Evolutionary conservation across 1,140 invertebrate species (phyloP).

Genomic region (Drosophila sulfurigaster): DNA sequence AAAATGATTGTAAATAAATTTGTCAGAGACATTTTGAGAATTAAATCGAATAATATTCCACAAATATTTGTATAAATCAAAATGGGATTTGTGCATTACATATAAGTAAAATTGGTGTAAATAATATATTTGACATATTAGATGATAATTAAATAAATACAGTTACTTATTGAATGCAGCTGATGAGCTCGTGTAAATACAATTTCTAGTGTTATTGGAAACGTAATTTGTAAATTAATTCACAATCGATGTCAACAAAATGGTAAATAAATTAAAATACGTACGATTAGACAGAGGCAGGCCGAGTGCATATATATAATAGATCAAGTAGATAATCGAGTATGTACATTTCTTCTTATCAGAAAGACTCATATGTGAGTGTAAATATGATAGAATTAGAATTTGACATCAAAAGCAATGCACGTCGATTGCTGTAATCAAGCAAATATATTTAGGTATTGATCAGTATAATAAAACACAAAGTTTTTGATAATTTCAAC

Average conservation of each 20-base stretch:
- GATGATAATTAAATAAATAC: constrained; percentile 41
- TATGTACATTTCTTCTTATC: constrained; percentile 26
- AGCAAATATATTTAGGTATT: constrained; percentile 62
- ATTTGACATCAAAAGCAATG: constrained; percentile 34
- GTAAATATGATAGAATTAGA: constrained; percentile 3
- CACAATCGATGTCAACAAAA: constrained; percentile 58
- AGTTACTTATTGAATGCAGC: constrained; percentile 60
- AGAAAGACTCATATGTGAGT: constrained; percentile 1
- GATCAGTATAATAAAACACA: constrained; percentile 53
- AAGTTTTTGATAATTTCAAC: constrained; percentile 59
- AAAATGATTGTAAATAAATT: constrained; percentile 57
- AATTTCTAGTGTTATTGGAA: constrained; percentile 55
- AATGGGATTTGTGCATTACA: constrained; percentile 18
- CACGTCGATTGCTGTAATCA: constrained; percentile 56
- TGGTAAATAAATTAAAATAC: constrained; percentile 33
- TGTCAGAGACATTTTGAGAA: constrained; percentile 10
- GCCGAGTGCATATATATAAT: constrained; percentile 4
- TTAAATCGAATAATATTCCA: constrained; percentile 20
- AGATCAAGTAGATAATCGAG: constrained; percentile 26
- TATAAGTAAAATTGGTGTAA: constrained; percentile 53
- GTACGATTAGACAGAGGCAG: not conserved
- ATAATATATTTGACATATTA: constrained; percentile 47
- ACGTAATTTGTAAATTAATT: constrained; percentile 72
- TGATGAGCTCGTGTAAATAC: constrained; percentile 72
- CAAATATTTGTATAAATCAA: constrained; percentile 30